Conservation (phyloP, 2,888 invertebrate genomes). For the Galerucella pusilla region DNA sequence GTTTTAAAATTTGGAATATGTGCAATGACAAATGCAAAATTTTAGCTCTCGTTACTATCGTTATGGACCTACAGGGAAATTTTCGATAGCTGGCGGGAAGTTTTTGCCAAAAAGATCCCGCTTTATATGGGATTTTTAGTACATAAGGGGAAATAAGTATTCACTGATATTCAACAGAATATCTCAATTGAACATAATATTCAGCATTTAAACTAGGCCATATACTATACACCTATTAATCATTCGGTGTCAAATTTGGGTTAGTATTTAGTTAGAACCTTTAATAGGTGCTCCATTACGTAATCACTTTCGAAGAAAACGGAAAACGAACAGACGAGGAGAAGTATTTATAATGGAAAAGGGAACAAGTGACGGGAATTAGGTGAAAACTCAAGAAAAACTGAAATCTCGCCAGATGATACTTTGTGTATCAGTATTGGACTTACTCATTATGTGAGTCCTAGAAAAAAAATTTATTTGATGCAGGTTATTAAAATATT, state of each 20-base stretch:
- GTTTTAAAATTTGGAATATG: too few species aligned
- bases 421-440: constrained; percentile 1
- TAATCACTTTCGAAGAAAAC: constrained; percentile 7
- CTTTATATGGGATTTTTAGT: too few species aligned
- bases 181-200: too few species aligned
- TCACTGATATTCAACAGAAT: too few species aligned
- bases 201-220: too few species aligned
- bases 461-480: neutral
- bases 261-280: constrained; percentile 5
- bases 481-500: too few species aligned
- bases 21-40: too few species aligned
- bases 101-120: too few species aligned
- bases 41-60: too few species aligned
- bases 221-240: constrained; percentile 1
- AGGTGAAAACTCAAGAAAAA: constrained; percentile 18
- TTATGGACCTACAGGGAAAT: too few species aligned
- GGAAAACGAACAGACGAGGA: constrained; percentile 8
- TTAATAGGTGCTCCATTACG: constrained; percentile 13
- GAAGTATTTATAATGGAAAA: constrained; percentile 9
- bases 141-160: too few species aligned
- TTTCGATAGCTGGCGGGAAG: too few species aligned
- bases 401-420: constrained; percentile 17
- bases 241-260: constrained; percentile 6
- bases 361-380: constrained; percentile 17
- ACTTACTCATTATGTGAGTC: neutral